Base-by-base conservation (phyloP, 2,888 invertebrate species). In the Eilema sororculum region DNA sequence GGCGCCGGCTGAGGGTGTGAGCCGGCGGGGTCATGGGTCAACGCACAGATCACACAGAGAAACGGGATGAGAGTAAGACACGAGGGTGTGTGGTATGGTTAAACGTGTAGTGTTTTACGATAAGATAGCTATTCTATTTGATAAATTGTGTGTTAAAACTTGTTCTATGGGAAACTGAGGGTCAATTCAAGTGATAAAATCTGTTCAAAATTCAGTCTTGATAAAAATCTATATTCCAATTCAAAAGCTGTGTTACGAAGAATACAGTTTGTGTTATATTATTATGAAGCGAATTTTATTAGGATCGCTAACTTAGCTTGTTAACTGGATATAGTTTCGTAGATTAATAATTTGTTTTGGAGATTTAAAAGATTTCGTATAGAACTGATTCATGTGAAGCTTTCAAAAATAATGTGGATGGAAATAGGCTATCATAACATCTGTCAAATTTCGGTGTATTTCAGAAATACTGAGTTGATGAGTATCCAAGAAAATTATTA, bases 21-120 rank as follows among this genome's bases (percentile, higher is more conserved):
- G 79, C 84, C 76, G 72, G 77, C 77, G 74, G 77, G 80, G 84
- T 82, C 85, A 80, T 81, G 84, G 89, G 90, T 90, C 90, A 88
- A 87, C 85, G 88, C 85, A 86, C 88, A 86, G 88, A 86, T 86
- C 89, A 84, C 86, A 85, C 85, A 73, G 60, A 72, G 70, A 76
- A 76, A 79, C 69, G 76, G 65, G 70, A 74, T 78, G 76, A 80
- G 75, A 78, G 79, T 72, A 74, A 79, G 65, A 74, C 67, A 65
- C n/a, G 58, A 37, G 62, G 57, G 71, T 71, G 46, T 73, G 69
- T 62, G 56, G 37, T 63, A 58, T 73, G 70, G 75, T 73, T 69
- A 67, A 58, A 72, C 71, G 71, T 67, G 70, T 71, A 16, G 52
- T 46, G 46, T 52, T 52, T n/a, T n/a, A 52, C n/a, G 52, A 52